A percentile compares a stretch with the other conserved stretches of the same genome.
These are phyloP conservation scores for Polypterus senegalus DNA, from an alignment of 2,113 vertebrate genomes.

Conservation along the genomic window DNA sequence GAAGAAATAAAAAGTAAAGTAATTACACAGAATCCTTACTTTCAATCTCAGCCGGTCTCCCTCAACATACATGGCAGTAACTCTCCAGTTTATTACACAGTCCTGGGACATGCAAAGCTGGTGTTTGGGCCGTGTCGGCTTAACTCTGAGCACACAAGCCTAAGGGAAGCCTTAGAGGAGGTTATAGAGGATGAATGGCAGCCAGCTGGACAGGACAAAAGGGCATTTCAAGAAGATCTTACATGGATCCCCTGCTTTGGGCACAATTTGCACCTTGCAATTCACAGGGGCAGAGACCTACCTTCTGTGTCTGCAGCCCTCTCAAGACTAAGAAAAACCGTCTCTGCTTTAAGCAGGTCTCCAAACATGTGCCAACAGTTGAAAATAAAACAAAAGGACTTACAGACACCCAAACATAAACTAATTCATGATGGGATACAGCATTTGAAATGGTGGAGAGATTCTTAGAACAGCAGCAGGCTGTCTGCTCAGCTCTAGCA, in stretches of 20 bases:
- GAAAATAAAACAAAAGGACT: slow-evolving; percentile 10
- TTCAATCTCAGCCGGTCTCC: too few species aligned
- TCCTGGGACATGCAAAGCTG: background rate
- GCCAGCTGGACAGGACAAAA: background rate
- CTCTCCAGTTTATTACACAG: too few species aligned
- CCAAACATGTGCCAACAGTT: slow-evolving; percentile 10
- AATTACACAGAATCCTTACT: slow-evolving; percentile 4
- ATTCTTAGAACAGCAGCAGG: slow-evolving; percentile 13
- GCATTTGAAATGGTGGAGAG: slow-evolving; percentile 17
- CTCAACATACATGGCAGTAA: too few species aligned
- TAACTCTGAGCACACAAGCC: slow-evolving; percentile 9
- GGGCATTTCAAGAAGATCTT: slow-evolving; percentile 12
- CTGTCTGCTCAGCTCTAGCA: slow-evolving; percentile 10
- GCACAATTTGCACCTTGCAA: slow-evolving; percentile 8
- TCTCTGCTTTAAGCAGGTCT: slow-evolving; percentile 16
- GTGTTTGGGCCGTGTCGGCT: slow-evolving; percentile 8
- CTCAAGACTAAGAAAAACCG: slow-evolving; percentile 11
- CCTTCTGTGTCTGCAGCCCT: slow-evolving; percentile 9
- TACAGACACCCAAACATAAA: slow-evolving; percentile 12
- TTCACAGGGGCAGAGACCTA: slow-evolving; percentile 17
- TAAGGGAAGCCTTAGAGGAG: slow-evolving; percentile 16
- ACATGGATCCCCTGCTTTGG: slow-evolving; percentile 21
- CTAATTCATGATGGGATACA: slow-evolving; percentile 19
- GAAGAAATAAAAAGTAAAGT: slow-evolving; percentile 1
- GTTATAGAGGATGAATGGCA: slow-evolving; percentile 1